Evolutionary conservation across 2,113 vertebrate genomes (phyloP), one percentile per base, ranked within the genome.

Genomic region (Eulacestoma nigropectus): DNA sequence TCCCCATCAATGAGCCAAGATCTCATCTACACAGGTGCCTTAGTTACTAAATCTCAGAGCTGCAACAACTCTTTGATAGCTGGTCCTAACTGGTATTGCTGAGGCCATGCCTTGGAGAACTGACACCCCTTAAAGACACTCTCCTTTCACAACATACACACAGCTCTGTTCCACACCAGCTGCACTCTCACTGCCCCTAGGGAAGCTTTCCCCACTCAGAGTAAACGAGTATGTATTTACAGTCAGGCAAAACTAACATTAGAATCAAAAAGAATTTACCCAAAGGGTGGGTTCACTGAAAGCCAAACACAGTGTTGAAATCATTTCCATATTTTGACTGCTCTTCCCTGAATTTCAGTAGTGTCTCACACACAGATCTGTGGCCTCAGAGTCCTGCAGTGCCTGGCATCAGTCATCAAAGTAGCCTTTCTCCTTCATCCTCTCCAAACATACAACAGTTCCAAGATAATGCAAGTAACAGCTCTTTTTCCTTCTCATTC

Each of bases 181-280:
- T 78, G 87, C 0, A 3, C 68, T 80, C 60, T 81, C 68, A 32
- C 25, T 55, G 50, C 55, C 50, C 59, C 35, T 4, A 33, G 6
- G 92, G 64, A 88, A 70, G 44, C 39, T 74, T 72, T 57, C 69
- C 67, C 85, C 47, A 41, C 50, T 86, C 68, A 33, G 56, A 10
- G 11, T 92, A 91, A 89, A 84, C 2, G 13, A 82, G 14, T 57
- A 88, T n/a, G 39, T 87, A 93, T 84, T 65, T 67, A 73, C 26
- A 82, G 35, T 59, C 78, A 89, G 68, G 64, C 59, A 92, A 88
- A 88, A 84, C 92, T 59, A 91, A 88, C 32, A 72, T 2, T 30
- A 23, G 32, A 95, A 41, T 86, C 14, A 92, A 87, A 91, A 88
- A 68, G 46, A 84, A 92, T 90, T 88, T 92, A 93, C 55, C 85